phyloP scores from a whole-genome alignment of 2,113 vertebrate genomes.

The western clawed frog (Xenopus tropicalis) region DNA sequence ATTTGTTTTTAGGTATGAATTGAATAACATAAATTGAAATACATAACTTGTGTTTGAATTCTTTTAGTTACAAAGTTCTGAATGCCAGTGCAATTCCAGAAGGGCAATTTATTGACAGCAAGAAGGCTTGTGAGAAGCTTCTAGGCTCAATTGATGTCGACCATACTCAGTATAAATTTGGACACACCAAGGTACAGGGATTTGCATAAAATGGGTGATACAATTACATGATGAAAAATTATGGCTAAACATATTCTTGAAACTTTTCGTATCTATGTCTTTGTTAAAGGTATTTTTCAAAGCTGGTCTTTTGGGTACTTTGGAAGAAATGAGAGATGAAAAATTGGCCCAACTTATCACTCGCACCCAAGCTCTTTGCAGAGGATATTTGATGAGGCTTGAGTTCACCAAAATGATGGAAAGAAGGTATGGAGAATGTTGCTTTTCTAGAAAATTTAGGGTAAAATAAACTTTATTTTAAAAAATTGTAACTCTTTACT shows the following conservation, averaged over 20 bases:
- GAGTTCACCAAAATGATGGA: constrained; percentile 85
- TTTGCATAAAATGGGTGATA: too few relatives aligned
- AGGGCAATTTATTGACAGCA: constrained; percentile 74
- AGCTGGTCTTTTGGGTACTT: constrained; percentile 81
- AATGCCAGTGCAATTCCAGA: constrained; percentile 79
- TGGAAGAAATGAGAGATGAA: constrained; percentile 92
- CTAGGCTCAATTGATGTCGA: constrained; percentile 79
- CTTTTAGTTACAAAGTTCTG: constrained; percentile 75
- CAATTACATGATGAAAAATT: too few relatives aligned
- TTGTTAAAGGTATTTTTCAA: constrained; percentile 84
- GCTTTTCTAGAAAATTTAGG: not conserved
- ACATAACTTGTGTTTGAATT: too few relatives aligned
- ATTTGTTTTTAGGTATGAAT: too few relatives aligned
- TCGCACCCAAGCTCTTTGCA: constrained; percentile 82
- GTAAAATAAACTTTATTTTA: not conserved
- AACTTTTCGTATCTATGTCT: too few relatives aligned
- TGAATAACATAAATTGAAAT: too few relatives aligned
- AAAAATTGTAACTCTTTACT: not conserved
- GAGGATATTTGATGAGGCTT: constrained; percentile 76
- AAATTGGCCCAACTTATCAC: constrained; percentile 86
- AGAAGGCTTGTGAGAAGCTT: constrained; percentile 74
- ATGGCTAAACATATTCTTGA: too few relatives aligned
- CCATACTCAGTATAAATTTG: constrained; percentile 76
- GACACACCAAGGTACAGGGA: constrained; percentile 74
- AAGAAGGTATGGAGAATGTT: constrained; percentile 68